Base-by-base conservation (phyloP, 2,888 invertebrate genomes). In the Caenorhabditis sp. region DNA sequence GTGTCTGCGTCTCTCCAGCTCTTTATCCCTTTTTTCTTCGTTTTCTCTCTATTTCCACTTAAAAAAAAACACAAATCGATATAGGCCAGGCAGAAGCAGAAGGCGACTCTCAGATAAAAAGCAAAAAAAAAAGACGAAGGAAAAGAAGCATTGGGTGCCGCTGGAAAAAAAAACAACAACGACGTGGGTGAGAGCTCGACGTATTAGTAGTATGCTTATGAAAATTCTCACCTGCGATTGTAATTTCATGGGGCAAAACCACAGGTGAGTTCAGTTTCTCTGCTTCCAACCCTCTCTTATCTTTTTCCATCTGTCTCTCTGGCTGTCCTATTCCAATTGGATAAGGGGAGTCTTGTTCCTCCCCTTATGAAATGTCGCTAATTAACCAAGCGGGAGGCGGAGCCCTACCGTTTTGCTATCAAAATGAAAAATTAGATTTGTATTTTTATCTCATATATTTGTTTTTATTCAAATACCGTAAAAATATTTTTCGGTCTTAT, bases 161-260 rank as follows among this genome's bases (percentile, higher is more conserved):
- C 57, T 31, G 17, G 5, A 5, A 31, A 26, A 57, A n/a, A n/a
- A n/a, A 57, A 31, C 49, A 57, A 54, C 53, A 57, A 25, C 63
- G 57, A 36, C 38, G 8, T 10, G 26, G 36, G 31, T 43, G 25
- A 26, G 17, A 56, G 17, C 17, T 56, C 56, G 26, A 56, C 56
- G 17, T 56, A 43, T 56, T 20, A 23, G 54, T 57, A 43, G 23
- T 43, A 62, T 70, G 70, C 73, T 65, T 70, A 80, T 80, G 80
- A 76, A 73, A 70, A 72, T 80, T 52, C 74, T 78, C 38, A 63
- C 74, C 61, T 80, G 80, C 76, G 80, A 78, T 72, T 80, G 80
- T 74, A 77, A 68, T 61, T 77, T 76, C 70, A 80, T 80, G 80
- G 80, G 80, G 62, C 80, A 80, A 63, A 78, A 76, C 67, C 77